Base-by-base conservation (phyloP, 1,140 invertebrate genomes). In the Drosophila pachea region DNA sequence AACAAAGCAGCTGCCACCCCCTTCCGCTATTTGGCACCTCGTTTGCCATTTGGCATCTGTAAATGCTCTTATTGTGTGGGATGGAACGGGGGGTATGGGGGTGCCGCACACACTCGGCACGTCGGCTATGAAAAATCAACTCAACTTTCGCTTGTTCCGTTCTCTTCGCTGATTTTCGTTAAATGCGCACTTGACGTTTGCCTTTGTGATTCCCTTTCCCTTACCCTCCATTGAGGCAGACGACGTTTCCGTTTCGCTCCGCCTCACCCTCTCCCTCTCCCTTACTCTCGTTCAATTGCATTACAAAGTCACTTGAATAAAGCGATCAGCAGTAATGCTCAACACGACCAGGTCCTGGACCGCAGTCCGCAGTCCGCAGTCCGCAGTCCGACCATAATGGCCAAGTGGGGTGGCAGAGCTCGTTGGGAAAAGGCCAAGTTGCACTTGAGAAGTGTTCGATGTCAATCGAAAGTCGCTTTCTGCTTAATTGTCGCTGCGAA, bases 291-390 rank as follows among this genome's bases (percentile, higher is more conserved):
- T 77, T 81, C 78, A 70, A 81, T 81, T 81, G 78, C 78, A 78
- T 81, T 74, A 82, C 73, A 82, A 81, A 81, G 64, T 73, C 77
- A 77, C 69, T 82, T 64, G 60, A 76, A 76, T 81, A 69, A 32
- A 68, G 55, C 56, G 76, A 72, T 66, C 63, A 63, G 55, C 76
- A 45, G 55, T 76, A 69, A 73, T 60, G 62, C 60, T 69, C 73
- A 79, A 79, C 72, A 59, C 22, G 22, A 3, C 40, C 3, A 66
- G 47, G 29, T 66, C 45, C 61, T 58, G 45, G 31, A 52, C 47
- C 22, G 22, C 22, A 29, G 7, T 12, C 14, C n/a, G 58, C 31
- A 40, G 4, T 29, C 3, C 7, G 33, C 22, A 56, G 32, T 48
- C 11, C 4, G 9, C 32, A 33, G 14, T 56, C 14, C 31, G 48